A percentile compares a stretch with the other conserved stretches of the same genome.
These are phyloP conservation scores for Hemiscyllium ocellatum DNA, from an alignment of 2,113 vertebrate species.

Conservation along the genomic window DNA sequence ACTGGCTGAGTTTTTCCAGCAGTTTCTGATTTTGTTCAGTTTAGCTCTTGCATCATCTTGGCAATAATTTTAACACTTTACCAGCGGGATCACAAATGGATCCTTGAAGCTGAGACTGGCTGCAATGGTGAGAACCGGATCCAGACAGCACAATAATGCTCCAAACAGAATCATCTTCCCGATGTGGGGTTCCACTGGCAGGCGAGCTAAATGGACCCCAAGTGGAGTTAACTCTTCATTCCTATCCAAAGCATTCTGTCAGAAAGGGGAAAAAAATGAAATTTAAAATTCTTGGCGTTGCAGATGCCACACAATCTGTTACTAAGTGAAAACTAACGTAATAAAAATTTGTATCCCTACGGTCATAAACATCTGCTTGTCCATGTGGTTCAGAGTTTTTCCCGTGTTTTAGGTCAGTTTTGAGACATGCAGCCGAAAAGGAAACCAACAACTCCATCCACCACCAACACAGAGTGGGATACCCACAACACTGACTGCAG, in stretches of 20 bases:
- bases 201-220: constrained; percentile 82
- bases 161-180: constrained; percentile 97
- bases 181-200: constrained; percentile 92
- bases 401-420: background rate
- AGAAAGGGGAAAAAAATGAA: constrained; percentile 5
- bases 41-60: background rate
- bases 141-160: constrained; percentile 85
- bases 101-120: constrained; percentile 98
- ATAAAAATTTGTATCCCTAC: background rate
- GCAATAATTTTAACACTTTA: constrained; percentile 47
- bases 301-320: background rate
- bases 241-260: constrained; percentile 83
- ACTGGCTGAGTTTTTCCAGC: too few species aligned
- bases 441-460: background rate
- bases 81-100: constrained; percentile 94
- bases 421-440: background rate
- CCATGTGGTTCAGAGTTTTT: background rate
- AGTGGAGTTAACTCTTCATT: constrained; percentile 83
- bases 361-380: background rate
- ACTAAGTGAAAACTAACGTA: background rate
- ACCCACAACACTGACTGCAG: background rate
- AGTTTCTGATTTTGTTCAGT: too few species aligned
- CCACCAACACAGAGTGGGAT: background rate
- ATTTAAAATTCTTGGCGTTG: background rate
- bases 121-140: constrained; percentile 90